Base-by-base conservation (phyloP, 2,113 vertebrate genomes). In the Rhinichthys klamathensis region DNA sequence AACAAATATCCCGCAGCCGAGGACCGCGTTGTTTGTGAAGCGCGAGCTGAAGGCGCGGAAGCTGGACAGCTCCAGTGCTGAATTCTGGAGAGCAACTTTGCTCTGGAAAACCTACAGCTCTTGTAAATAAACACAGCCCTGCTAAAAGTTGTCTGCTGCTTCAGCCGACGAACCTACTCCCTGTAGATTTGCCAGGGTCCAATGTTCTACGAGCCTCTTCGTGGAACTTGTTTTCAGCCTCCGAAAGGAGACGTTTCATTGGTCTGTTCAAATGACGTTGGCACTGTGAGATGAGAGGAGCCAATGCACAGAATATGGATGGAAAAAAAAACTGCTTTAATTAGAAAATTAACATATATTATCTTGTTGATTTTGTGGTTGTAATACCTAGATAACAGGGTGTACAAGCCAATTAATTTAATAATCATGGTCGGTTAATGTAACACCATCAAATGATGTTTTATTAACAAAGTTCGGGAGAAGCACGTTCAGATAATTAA, bases 61-160 rank as follows among this genome's bases (percentile, higher is more conserved):
- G 18, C 65, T 89, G 90, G 92, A 95, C 93, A 95, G 94, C 93
- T 93, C 94, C 94, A 79, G 94, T 95, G 90, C 94, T 95, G 94
- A 95, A 93, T 88, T 89, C 82, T 87, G 56, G 44, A 15, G 46
- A 15, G 13, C 9, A 25, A 18, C 27, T 51, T 15, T 86, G 65
- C 84, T 88, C 77, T 15, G 81, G 32, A 86, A 67, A 76, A 15
- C 2, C n/a, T 13, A 84, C 85, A 82, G 84, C 84, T 88, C 87
- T 69, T 70, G 85, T 86, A 86, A 83, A 90, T 77, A 65, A 76
- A 84, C 85, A 72, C 72, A 74, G 49, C 84, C 65, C 44, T 38
- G 67, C 79, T 44, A 56, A 89, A 86, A 86, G 82, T 86, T 86
- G 70, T 35, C 65, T 78, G 49, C 56, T 15, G 65, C 41, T 3